These are phyloP conservation scores for Zhuqinia jingwanae DNA, from an alignment of 2,888 invertebrate genomes.

Conservation along the genomic window DNA sequence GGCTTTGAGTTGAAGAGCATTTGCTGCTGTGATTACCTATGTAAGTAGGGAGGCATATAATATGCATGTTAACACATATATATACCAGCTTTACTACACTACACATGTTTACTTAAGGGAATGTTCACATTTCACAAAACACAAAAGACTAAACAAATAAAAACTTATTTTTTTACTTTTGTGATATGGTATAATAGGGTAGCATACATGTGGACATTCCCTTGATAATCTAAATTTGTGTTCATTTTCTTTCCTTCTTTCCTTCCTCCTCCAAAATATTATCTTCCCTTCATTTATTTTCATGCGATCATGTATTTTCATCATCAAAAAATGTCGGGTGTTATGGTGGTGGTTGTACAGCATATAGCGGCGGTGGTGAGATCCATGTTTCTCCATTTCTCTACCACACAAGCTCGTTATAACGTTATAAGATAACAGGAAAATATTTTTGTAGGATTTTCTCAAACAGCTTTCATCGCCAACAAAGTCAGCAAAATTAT, in stretches of 20 bases:
- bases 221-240: not conserved
- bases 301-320: slow-evolving; percentile 22
- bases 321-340: not conserved
- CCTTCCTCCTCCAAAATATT: not conserved
- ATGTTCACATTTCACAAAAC: no score
- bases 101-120: no score
- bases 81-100: no score
- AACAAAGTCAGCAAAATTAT: not conserved
- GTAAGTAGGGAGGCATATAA: slow-evolving; percentile 36
- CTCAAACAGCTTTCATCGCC: slow-evolving; percentile 3
- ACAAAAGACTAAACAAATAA: no score
- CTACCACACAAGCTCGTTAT: slow-evolving; percentile 20
- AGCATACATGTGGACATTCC: not conserved
- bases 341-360: no score
- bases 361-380: no score
- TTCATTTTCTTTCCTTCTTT: not conserved
- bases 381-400: not conserved
- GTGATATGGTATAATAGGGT: no score
- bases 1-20: not conserved
- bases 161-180: no score
- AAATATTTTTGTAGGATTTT: slow-evolving; percentile 3
- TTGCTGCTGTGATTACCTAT: slow-evolving; percentile 50
- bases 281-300: slow-evolving; percentile 20
- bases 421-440: slow-evolving; percentile 13
- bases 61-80: no score